These are phyloP conservation scores for Phalacrocorax aristotelis DNA, from an alignment of 2,113 vertebrate species.

Conservation along the genomic window DNA sequence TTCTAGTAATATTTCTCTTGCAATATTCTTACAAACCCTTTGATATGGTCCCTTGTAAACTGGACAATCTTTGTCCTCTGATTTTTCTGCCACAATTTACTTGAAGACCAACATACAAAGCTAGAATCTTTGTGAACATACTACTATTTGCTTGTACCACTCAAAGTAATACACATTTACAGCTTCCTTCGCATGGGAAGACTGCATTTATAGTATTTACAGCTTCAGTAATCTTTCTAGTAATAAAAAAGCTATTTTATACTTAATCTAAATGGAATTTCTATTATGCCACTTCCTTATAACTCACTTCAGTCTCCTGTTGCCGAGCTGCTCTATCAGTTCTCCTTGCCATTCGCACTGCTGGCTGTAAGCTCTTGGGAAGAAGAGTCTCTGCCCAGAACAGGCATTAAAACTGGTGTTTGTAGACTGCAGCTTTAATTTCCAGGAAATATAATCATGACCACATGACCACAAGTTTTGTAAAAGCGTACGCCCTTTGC, in stretches of 20 bases:
- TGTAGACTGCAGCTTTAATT: not conserved
- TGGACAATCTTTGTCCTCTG: not conserved
- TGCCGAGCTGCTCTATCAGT: not conserved
- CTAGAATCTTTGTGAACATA: constrained; percentile 6
- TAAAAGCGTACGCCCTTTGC: not conserved
- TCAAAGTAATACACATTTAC: not conserved
- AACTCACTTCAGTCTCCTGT: not conserved
- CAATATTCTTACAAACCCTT: not conserved
- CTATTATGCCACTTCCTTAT: not conserved
- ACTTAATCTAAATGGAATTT: not conserved
- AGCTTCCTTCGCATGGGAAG: not conserved
- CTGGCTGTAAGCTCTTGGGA: not conserved
- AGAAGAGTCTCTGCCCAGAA: not conserved
- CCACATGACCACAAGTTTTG: not conserved
- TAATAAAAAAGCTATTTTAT: not conserved
- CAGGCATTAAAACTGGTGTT: not conserved
- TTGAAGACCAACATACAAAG: not conserved
- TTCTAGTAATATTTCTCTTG: not conserved
- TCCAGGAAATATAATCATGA: not conserved
- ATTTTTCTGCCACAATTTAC: not conserved
- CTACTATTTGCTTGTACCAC: not conserved
- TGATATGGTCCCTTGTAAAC: not conserved
- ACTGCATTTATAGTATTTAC: constrained; percentile 11
- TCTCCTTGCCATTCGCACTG: not conserved
- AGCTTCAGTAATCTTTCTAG: not conserved